Evolutionary conservation across 2,888 invertebrate genomes (phyloP), one percentile per base, ranked within the genome.

Genomic region (Sialis lutaria): DNA sequence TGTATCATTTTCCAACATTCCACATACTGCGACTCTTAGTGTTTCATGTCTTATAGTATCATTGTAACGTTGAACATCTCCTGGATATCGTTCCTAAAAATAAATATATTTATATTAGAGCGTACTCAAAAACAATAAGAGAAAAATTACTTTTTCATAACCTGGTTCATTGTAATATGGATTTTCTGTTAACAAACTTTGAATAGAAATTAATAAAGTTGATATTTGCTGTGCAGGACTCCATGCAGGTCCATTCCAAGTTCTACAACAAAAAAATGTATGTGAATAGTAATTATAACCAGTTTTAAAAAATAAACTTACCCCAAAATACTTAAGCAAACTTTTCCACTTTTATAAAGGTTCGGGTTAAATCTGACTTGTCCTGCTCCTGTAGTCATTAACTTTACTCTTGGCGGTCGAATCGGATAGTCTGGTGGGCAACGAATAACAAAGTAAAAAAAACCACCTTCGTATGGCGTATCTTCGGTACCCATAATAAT

Each of bases 141-240:
- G 6, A 43, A 33, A 10, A 43, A 8, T 51, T 55, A 69, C 71
- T 57, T 61, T 63, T 57, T 73, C 72, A 60, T 70, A 74, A 30
- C 75, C 75, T 22, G 76, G 77, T 60, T 77, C 77, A 60, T 77
- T 77, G 58, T 72, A 74, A 57, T 75, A 76, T 5, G 77, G 76
- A 53, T 74, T 72, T 52, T 74, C 74, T 55, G 72, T 74, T 57
- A 77, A 64, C 9, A 77, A 59, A 35, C 73, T 74, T 63, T 77
- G 73, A 49, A 76, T 72, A 5, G 73, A 73, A 41, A 74, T 65
- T 6, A 74, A 61, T 31, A 73, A 64, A 53, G 68, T 68, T 6
- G 69, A 67, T 33, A 74, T 55, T 54, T 67, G 69, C 52, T 69
- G 68, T 5, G 72, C 72, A 4, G 74, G 72, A 54, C 69, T 71